phyloP scores from a whole-genome alignment of 2,113 vertebrate species.

The Ameiurus melas region DNA sequence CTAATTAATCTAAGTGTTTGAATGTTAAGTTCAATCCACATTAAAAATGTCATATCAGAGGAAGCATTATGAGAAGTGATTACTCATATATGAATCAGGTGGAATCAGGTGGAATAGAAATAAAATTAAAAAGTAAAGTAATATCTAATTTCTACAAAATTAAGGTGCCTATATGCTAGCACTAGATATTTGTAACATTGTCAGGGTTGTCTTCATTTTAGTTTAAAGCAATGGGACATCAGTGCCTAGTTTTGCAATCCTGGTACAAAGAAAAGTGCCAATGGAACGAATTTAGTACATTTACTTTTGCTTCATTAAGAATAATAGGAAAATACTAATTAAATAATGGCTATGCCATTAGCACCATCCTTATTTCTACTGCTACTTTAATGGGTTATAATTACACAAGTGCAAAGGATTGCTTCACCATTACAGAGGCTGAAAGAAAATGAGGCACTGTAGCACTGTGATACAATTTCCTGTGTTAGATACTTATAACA shows the following conservation, averaged over 20 bases:
- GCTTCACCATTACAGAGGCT: slow-evolving; percentile 8
- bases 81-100: neutral
- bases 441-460: neutral
- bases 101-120: neutral
- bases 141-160: neutral
- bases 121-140: neutral
- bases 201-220: neutral
- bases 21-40: slow-evolving; percentile 55
- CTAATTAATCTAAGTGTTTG: slow-evolving; percentile 65
- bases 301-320: slow-evolving; percentile 25
- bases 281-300: neutral
- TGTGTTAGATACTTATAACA: neutral
- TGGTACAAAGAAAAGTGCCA: neutral
- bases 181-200: neutral
- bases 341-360: slow-evolving; percentile 30
- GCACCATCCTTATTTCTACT: slow-evolving; percentile 21
- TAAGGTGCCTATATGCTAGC: neutral
- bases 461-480: neutral
- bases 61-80: slow-evolving; percentile 32
- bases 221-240: neutral
- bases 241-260: neutral
- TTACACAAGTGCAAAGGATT: slow-evolving; percentile 30
- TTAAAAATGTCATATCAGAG: slow-evolving; percentile 49
- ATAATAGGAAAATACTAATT: slow-evolving; percentile 27
- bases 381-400: slow-evolving; percentile 34